Base-by-base conservation (phyloP, 2,888 invertebrate species). In the Netelia inedita region DNA sequence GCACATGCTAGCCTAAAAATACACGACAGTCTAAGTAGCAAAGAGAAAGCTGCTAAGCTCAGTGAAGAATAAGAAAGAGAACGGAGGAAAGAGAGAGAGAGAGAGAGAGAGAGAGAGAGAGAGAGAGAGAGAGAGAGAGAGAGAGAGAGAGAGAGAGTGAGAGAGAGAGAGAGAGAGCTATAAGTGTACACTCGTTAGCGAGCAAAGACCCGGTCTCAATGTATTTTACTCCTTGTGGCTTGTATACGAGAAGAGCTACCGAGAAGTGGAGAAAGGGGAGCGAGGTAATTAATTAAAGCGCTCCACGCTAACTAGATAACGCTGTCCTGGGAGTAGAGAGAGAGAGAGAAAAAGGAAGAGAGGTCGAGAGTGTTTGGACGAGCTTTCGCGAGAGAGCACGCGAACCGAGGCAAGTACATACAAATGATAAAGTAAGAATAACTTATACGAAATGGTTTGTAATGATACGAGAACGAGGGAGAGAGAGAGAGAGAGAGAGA, bases 361-460 rank as follows among this genome's bases (percentile, higher is more conserved):
- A 74, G 50, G 59, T 78, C 68, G 46, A 46, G 78, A 69, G 23
- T 63, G 63, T 69, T 75, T 19, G 74, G 69, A 74, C 63, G 83
- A 83, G 74, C 83, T 83, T 79, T 55, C 69, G 79, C 61, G 75
- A 68, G 9, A 53, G 43, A 41, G 73, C 83, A 83, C 83, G 79
- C 83, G 63, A 83, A 74, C 68, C 69, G 57, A 71, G 35, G 50
- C 69, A 41, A 79, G 63, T 83, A 83, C 63, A 14, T 69, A 83
- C 63, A 79, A 79, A 79, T 74, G 74, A 83, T 83, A 83, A 69
- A 79, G 83, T 71, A 74, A 75, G 83, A 83, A 83, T 83, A 83
- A 83, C 79, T 83, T 83, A 61, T 79, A 79, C 79, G 55, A 50
- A 79, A 83, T 59, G 41, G 55, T 35, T 43, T 50, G 63, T 19